phyloP scores from a whole-genome alignment of 2,888 invertebrate genomes.

The Pseudococcus longispinus region DNA sequence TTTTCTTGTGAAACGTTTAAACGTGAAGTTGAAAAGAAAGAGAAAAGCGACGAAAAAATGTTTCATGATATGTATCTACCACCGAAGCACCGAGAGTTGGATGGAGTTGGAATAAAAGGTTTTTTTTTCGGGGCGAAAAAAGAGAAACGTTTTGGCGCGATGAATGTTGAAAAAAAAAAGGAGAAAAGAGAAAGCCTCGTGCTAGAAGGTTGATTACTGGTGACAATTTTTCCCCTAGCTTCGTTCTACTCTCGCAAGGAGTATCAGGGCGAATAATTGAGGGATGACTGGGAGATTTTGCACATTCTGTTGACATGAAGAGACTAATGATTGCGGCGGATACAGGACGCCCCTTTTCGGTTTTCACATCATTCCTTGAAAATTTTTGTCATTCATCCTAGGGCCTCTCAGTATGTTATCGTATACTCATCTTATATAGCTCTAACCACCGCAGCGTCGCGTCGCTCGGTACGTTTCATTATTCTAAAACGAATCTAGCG shows the following conservation, averaged over 20 bases:
- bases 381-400: slow-evolving; percentile 35
- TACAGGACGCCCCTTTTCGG: slow-evolving; percentile 31
- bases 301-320: slow-evolving; percentile 39
- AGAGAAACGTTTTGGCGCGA: slow-evolving; percentile 21
- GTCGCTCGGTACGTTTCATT: neutral
- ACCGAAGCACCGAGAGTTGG: neutral
- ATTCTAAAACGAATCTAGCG: neutral
- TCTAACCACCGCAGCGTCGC: neutral
- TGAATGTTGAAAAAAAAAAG: neutral
- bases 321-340: slow-evolving; percentile 28
- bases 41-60: neutral
- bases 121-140: neutral
- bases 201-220: slow-evolving; percentile 37
- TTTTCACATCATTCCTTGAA: slow-evolving; percentile 39
- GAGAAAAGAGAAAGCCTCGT: slow-evolving; percentile 10
- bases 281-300: slow-evolving; percentile 31
- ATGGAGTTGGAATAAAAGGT: neutral
- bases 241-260: slow-evolving; percentile 8
- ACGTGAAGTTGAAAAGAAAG: neutral
- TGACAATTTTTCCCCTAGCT: slow-evolving; percentile 30
- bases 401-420: slow-evolving; percentile 15
- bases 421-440: neutral
- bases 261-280: slow-evolving; percentile 8
- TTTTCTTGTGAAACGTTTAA: neutral
- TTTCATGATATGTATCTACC: neutral